Base-by-base conservation (phyloP, 2,888 invertebrate species). In the Stenurella melanura region DNA sequence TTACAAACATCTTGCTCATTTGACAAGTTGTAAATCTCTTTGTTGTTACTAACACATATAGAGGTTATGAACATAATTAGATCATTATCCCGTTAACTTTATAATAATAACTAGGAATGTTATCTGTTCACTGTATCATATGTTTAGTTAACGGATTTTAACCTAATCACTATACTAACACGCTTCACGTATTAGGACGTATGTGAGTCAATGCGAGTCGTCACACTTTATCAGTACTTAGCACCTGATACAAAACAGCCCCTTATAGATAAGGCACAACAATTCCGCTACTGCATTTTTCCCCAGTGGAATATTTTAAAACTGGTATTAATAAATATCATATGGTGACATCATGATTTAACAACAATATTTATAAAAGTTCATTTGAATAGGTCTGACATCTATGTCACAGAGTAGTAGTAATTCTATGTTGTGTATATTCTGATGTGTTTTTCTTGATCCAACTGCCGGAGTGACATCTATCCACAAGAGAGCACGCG, bases 61-160 rank as follows among this genome's bases (percentile, higher is more conserved):
- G 19, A 19, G 19, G 42, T 64, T 38, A 64, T 64, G 18, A 34
- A 64, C 64, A 17, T 17, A 42, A 42, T 18, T 38, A 38, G n/a
- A 64, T 64, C 38, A 64, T 64, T 42, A 42, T 64, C 7, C 64
- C 19, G 17, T 17, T 17, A 30, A 42, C 38, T 64, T n/a, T 17
- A 12, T 12, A 64, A 42, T 64, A 18, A 18, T 7, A 63, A 63
- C 18, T 63, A n/a, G 10, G 11, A 21, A 21, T 58, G 12, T 58
- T 58, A 19, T 58, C 15, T 58, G 19, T 12, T 7, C n/a, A 58
- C 19, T 58, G 21, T 21, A 6, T 58, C 58, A 58, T 58, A 58
- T 58, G 58, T 58, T 19, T 58, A 21, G 21, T 34, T 50, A 50
- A 50, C 15, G n/a, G 50, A 50, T 50, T 50, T 50, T 34, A n/a